Evolutionary conservation across 1,140 invertebrate genomes (phyloP).

Genomic region (Dreissena polymorpha): DNA sequence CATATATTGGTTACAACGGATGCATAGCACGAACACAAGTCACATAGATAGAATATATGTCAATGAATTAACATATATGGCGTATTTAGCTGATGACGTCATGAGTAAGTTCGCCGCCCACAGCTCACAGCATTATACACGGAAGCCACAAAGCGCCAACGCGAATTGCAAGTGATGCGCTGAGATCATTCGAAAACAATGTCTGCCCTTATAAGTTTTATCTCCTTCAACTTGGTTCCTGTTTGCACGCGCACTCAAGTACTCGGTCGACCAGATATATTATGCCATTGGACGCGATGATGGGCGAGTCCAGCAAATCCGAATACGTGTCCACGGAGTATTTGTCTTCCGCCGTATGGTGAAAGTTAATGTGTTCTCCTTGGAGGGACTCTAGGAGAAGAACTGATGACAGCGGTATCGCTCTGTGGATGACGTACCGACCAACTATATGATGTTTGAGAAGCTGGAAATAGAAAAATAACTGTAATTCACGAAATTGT

Average conservation of each 20-base stretch:
- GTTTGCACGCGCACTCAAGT: slow-evolving; percentile 41
- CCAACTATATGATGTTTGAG: slow-evolving; percentile 41
- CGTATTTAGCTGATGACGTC: no score
- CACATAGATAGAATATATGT: no score
- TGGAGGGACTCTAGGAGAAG: slow-evolving; percentile 31
- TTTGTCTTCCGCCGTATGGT: slow-evolving; percentile 12
- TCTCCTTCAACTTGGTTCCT: slow-evolving; percentile 36
- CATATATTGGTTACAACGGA: no score
- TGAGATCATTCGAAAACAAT: no score
- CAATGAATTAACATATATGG: no score
- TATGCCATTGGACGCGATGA: slow-evolving; percentile 48
- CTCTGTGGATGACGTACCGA: slow-evolving; percentile 22
- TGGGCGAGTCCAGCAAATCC: slow-evolving; percentile 22
- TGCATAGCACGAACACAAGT: no score
- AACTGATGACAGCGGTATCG: slow-evolving; percentile 21
- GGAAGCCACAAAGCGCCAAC: no score
- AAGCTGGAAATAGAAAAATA: slow-evolving; percentile 11
- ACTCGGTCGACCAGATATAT: slow-evolving; percentile 42
- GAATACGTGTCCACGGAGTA: slow-evolving; percentile 36
- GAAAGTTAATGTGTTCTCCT: slow-evolving; percentile 17
- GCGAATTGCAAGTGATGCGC: no score
- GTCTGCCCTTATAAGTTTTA: no score
- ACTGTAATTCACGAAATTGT: not conserved
- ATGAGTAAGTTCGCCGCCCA: no score
- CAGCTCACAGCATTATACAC: no score